A percentile compares a stretch with the other conserved stretches of the same genome.
phyloP scores from a whole-genome alignment of 2,113 vertebrate species.

The Erythrolamprus reginae region DNA sequence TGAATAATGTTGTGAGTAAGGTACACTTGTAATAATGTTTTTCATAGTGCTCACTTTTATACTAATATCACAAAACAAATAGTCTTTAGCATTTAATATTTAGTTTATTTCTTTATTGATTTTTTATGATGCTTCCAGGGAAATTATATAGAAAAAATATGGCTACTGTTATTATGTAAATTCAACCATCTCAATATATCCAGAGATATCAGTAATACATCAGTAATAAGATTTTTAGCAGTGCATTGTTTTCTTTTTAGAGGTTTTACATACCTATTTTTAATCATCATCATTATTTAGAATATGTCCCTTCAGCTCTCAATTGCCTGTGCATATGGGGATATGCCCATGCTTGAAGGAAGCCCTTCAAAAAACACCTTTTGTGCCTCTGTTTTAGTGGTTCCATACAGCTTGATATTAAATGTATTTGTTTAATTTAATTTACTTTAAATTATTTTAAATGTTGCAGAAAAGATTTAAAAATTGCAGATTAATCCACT shows the following conservation, averaged over 20 bases:
- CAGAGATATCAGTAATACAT: background rate
- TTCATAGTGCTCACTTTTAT: background rate
- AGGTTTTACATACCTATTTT: background rate
- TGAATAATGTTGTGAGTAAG: background rate
- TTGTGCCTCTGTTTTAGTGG: background rate
- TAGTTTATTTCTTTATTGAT: background rate
- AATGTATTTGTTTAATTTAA: background rate
- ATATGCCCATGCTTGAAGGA: too few species aligned
- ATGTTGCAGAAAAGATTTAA: background rate
- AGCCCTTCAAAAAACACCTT: background rate
- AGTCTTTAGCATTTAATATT: background rate
- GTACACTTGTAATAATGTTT: background rate
- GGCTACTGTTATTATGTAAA: background rate
- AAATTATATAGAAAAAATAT: background rate
- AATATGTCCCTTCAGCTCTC: background rate
- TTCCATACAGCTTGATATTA: background rate
- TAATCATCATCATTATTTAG: background rate
- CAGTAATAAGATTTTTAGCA: background rate
- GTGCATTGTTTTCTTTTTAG: background rate
- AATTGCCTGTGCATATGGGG: background rate
- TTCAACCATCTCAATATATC: background rate
- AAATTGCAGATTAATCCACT: too few species aligned
- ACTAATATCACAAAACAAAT: background rate
- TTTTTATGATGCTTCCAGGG: background rate
- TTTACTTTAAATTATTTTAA: background rate